A percentile compares a stretch with the other conserved stretches of the same genome.
phyloP scores from a whole-genome alignment of 2,113 vertebrate genomes.

The Sprattus sprattus region DNA sequence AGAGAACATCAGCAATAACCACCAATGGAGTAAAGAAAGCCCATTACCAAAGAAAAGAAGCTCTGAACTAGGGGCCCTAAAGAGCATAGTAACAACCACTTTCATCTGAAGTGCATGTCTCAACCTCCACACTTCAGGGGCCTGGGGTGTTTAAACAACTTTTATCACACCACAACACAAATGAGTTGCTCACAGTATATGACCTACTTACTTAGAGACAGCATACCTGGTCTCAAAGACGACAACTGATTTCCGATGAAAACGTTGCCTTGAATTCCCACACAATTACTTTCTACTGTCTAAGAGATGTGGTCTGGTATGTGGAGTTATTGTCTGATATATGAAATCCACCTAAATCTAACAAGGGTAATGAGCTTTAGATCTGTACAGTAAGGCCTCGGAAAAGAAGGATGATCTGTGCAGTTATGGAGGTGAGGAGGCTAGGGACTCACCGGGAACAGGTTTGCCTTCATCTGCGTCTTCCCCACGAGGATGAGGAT shows the following conservation, averaged over 20 bases:
- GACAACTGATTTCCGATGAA: neutral
- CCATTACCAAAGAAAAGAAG: neutral
- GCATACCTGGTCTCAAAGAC: neutral
- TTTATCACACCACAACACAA: neutral
- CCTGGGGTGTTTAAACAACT: neutral
- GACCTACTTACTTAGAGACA: neutral
- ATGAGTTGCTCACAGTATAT: neutral
- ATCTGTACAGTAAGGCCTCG: neutral
- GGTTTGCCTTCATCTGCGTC: conserved; percentile 74
- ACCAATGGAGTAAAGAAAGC: neutral
- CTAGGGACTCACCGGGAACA: conserved; percentile 60
- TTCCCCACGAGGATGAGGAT: conserved; percentile 68
- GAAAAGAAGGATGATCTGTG: too few species aligned
- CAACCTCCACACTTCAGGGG: neutral
- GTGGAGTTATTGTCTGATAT: too few species aligned
- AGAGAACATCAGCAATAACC: neutral
- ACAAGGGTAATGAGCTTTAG: neutral
- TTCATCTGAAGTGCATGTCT: neutral
- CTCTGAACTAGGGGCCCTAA: neutral
- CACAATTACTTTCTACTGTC: neutral
- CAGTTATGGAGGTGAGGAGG: neutral
- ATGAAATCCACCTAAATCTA: too few species aligned
- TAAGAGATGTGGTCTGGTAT: too few species aligned
- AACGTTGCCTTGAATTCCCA: neutral
- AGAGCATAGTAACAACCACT: neutral